Evolutionary conservation across 2,113 vertebrate species (phyloP).

Genomic region (Alligator sinensis): DNA sequence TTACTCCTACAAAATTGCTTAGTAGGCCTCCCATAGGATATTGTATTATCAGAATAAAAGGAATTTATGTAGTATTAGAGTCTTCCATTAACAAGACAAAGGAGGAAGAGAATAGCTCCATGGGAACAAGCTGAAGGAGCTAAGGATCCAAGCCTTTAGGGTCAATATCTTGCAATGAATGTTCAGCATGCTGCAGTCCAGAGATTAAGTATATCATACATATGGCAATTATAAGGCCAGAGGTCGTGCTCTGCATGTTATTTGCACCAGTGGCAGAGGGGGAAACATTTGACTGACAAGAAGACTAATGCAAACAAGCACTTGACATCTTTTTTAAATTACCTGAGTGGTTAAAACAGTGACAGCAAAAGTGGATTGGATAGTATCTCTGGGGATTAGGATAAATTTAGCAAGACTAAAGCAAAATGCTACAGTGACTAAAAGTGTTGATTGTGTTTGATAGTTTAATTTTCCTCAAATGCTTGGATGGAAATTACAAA

Average conservation of each 20-base stretch:
- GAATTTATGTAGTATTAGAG: not conserved
- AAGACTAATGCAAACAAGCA: not conserved
- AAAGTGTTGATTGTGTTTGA: not conserved
- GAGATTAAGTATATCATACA: slow-evolving; percentile 10
- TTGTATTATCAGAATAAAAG: not conserved
- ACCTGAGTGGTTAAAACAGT: not conserved
- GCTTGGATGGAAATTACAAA: not conserved
- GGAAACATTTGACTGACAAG: not conserved
- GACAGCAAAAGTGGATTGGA: not conserved
- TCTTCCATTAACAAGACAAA: not conserved
- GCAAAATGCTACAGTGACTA: not conserved
- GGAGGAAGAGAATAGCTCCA: not conserved
- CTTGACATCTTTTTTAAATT: not conserved
- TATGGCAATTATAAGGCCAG: slow-evolving; percentile 19
- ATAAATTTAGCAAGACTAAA: not conserved
- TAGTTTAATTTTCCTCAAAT: not conserved
- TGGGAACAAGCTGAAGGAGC: not conserved
- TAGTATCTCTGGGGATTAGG: not conserved
- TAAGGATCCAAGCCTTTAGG: fast-evolving
- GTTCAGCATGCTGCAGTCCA: slow-evolving; percentile 41
- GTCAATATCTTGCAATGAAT: not conserved
- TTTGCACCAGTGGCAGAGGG: slow-evolving; percentile 15
- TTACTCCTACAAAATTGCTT: not conserved
- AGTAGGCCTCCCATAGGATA: not conserved
- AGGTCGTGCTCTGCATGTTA: slow-evolving; percentile 57